phyloP scores from a whole-genome alignment of 2,888 invertebrate species.

The Rotaria socialis region DNA sequence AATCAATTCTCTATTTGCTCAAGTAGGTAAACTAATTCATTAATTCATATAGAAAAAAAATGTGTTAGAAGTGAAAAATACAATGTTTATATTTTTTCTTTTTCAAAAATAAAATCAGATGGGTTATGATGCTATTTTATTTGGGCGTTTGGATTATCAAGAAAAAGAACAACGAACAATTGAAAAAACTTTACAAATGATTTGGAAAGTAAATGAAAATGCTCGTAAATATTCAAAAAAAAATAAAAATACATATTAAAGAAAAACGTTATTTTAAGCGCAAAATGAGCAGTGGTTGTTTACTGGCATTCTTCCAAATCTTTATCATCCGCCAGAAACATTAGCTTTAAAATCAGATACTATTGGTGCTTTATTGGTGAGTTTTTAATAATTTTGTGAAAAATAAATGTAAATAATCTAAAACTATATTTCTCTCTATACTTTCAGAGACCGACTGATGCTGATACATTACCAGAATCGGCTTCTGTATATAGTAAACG shows the following conservation, averaged over 20 bases:
- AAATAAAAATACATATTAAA: conserved; percentile 49
- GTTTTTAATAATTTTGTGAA: conserved; percentile 46
- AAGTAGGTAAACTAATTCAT: conserved; percentile 48
- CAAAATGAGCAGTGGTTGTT: conserved; percentile 64
- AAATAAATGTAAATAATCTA: too few relatives aligned
- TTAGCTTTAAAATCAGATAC: conserved; percentile 89
- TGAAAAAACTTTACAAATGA: conserved; percentile 71
- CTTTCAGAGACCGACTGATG: neutral
- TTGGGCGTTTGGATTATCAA: conserved; percentile 62
- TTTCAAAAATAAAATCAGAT: conserved; percentile 50
- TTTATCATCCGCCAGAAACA: conserved; percentile 77
- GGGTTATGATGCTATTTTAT: neutral
- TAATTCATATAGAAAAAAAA: neutral
- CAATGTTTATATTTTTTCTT: neutral
- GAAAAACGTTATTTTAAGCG: conserved; percentile 50
- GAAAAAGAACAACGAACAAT: conserved; percentile 61
- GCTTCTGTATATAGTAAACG: neutral
- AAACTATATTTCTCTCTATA: neutral
- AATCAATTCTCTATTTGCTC: conserved; percentile 68
- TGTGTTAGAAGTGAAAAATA: neutral
- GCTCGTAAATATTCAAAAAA: neutral
- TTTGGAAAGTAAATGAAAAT: conserved; percentile 65
- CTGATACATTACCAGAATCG: neutral
- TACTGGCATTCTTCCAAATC: conserved; percentile 71
- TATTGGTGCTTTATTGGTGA: conserved; percentile 69